Evolutionary conservation across 2,797 vertebrate species (phyloP).

Genomic region (Synaphobranchus kaupii): DNA sequence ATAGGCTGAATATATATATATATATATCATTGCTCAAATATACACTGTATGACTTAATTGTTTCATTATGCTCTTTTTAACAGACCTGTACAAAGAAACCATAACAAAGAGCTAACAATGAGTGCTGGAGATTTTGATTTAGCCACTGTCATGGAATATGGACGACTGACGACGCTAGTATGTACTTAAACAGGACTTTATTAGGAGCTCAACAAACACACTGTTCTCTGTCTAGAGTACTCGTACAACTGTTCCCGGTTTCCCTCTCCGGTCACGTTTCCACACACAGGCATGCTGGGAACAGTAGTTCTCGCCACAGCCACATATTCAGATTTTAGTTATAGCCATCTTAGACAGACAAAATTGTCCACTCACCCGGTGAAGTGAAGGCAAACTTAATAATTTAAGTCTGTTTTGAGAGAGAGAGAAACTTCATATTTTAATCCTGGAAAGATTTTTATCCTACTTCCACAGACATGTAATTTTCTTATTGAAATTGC

Average conservation of each 20-base stretch:
- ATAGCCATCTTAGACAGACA: neutral
- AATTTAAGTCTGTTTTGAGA: slow-evolving; percentile 10
- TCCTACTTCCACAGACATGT: neutral
- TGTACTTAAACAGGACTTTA: too few species aligned
- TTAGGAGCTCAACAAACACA: too few species aligned
- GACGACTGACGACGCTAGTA: too few species aligned
- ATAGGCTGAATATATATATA: neutral
- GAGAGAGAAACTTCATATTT: neutral
- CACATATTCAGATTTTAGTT: neutral
- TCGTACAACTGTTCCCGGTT: too few species aligned
- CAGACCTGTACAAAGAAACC: neutral
- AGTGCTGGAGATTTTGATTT: neutral
- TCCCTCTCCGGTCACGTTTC: too few species aligned
- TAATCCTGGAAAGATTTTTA: neutral
- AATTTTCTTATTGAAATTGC: slow-evolving; percentile 6
- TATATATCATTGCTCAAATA: neutral
- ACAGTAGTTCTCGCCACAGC: too few species aligned
- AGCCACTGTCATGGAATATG: too few species aligned
- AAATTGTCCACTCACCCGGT: neutral
- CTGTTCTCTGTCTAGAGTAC: too few species aligned
- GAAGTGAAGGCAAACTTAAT: neutral
- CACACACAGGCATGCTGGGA: too few species aligned
- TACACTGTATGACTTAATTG: too few species aligned
- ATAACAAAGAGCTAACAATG: neutral
- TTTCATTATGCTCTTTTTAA: too few species aligned